Conservation (phyloP, 2,113 vertebrate genomes). For the Phainopepla nitens region DNA sequence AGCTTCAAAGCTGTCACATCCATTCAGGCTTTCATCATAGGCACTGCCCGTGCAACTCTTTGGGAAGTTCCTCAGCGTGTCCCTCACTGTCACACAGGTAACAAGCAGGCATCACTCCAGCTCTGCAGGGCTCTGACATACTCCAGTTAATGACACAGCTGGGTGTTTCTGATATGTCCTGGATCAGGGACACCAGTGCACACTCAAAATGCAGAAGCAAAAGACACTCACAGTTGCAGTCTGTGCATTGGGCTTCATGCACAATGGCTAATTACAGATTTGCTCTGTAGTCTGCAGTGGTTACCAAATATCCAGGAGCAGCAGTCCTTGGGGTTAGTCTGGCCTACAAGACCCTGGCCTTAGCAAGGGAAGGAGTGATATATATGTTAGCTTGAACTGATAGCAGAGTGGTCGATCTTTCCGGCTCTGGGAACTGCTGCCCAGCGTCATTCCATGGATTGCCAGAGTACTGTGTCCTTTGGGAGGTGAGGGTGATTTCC, state of each 20-base stretch:
- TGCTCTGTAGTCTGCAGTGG: background rate
- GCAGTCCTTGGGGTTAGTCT: background rate
- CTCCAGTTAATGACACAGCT: background rate
- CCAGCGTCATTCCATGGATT: background rate
- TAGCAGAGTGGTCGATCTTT: background rate
- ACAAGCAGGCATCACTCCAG: background rate
- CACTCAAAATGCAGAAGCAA: background rate
- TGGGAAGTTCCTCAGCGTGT: background rate
- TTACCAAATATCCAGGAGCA: background rate
- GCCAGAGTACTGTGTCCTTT: background rate
- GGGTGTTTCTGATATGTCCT: background rate
- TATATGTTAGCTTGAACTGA: background rate
- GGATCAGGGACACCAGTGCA: background rate
- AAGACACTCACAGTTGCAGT: background rate
- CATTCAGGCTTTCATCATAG: fast-evolving
- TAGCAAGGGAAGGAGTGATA: background rate
- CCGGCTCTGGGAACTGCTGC: background rate
- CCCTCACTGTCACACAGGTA: background rate
- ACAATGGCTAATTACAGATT: background rate
- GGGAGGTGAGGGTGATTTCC: background rate
- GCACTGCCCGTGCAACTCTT: background rate
- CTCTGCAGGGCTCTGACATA: background rate
- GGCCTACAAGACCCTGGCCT: background rate
- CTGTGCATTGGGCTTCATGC: background rate
- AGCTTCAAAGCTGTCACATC: background rate